phyloP scores from a whole-genome alignment of 1,140 invertebrate species.

The Ylistrum balloti region DNA sequence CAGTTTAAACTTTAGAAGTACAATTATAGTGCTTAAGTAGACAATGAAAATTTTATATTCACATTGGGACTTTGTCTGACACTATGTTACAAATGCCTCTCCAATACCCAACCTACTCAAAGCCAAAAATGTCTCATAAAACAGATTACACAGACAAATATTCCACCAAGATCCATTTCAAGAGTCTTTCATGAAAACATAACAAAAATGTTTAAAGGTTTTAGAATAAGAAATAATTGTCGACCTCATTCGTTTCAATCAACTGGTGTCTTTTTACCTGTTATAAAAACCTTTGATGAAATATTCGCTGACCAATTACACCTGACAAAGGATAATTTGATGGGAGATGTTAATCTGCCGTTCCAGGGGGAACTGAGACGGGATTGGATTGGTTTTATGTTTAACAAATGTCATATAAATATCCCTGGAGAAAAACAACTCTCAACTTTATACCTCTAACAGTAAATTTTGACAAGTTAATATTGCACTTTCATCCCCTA shows the following conservation, averaged over 20 bases:
- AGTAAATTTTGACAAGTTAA: neutral
- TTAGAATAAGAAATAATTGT: conserved; percentile 17
- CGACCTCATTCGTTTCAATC: neutral
- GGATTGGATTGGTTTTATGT: neutral
- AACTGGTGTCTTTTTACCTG: neutral
- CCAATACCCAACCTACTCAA: neutral
- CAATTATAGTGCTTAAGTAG: neutral
- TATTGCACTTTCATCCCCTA: neutral
- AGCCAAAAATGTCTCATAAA: conserved; percentile 1
- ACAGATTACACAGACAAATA: neutral
- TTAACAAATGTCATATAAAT: neutral
- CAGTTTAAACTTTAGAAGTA: no score
- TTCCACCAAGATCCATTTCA: neutral
- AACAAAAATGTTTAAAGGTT: neutral
- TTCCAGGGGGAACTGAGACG: neutral
- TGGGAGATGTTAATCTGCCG: neutral
- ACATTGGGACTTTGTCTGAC: neutral
- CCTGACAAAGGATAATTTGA: neutral
- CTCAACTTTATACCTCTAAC: neutral
- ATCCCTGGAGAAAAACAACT: neutral
- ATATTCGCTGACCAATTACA: conserved; percentile 20
- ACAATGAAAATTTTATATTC: neutral
- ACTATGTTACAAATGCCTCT: neutral
- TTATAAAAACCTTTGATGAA: conserved; percentile 2
- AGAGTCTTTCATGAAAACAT: neutral